Evolutionary conservation across 1,140 invertebrate genomes (phyloP).

Genomic region (Copidosoma floridanum): DNA sequence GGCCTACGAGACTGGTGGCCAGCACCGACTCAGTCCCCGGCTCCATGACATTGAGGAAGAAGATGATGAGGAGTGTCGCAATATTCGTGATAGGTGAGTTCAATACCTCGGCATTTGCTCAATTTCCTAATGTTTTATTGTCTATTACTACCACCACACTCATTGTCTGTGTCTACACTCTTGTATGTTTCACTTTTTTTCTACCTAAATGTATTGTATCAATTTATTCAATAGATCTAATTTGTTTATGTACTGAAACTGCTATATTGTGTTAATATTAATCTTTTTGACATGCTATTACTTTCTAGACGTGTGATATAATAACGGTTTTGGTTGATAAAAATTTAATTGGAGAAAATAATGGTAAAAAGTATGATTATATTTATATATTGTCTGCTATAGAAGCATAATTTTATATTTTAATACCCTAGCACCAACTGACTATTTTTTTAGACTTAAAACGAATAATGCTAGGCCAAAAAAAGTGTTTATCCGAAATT

Average conservation of each 20-base stretch:
- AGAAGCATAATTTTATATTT: no score
- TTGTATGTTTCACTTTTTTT: not conserved
- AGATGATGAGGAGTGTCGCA: conserved; percentile 55
- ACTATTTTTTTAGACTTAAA: no score
- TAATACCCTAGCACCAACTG: no score
- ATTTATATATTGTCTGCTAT: no score
- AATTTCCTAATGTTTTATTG: conserved; percentile 17
- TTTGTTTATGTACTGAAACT: not conserved
- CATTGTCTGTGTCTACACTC: not conserved
- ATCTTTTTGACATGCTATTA: no score
- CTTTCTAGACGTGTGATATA: no score
- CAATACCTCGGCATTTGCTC: conserved; percentile 11
- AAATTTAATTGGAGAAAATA: no score
- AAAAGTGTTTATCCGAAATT: no score
- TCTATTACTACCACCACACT: not conserved
- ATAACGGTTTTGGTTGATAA: no score
- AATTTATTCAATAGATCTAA: not conserved
- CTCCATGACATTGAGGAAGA: conserved; percentile 60
- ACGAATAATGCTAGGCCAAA: no score
- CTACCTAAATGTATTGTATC: not conserved
- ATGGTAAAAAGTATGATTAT: no score
- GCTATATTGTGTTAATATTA: no score
- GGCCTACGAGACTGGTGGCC: conserved; percentile 35
- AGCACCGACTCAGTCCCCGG: conserved; percentile 50
- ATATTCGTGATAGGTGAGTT: conserved; percentile 49